Evolutionary conservation across 2,888 invertebrate genomes (phyloP).

Genomic region (Criorhina ranunculi): DNA sequence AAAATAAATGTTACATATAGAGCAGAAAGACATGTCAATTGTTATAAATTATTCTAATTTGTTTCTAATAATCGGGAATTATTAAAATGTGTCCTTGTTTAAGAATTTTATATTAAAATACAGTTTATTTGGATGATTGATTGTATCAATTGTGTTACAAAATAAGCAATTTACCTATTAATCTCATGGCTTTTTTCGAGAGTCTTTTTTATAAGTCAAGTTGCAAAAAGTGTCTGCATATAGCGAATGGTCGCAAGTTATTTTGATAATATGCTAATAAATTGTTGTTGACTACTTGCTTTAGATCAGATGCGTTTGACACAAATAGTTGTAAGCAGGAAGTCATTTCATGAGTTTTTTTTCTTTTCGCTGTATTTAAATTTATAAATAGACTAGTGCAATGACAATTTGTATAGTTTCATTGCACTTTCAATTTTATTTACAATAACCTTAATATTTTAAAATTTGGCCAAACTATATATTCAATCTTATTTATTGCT

Average conservation of each 20-base stretch:
- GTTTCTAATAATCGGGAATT: neutral
- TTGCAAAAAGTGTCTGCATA: constrained; percentile 7
- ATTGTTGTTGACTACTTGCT: constrained; percentile 35
- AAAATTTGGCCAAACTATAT: constrained; percentile 36
- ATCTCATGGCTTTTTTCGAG: no score
- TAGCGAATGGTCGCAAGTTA: constrained; percentile 6
- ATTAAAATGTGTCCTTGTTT: neutral
- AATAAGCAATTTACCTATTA: no score
- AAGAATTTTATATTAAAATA: neutral
- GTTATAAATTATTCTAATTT: neutral
- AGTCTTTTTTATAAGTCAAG: constrained; percentile 15
- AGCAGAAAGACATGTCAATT: constrained; percentile 10
- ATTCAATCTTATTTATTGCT: constrained; percentile 20
- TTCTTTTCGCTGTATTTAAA: constrained; percentile 21
- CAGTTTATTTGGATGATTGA: no score
- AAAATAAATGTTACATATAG: constrained; percentile 56
- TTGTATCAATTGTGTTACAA: no score
- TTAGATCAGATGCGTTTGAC: constrained; percentile 34
- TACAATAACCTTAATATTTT: constrained; percentile 27
- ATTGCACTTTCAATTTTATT: constrained; percentile 34
- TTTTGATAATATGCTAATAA: constrained; percentile 24
- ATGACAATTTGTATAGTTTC: constrained; percentile 32
- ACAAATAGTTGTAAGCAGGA: constrained; percentile 48
- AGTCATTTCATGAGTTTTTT: constrained; percentile 46
- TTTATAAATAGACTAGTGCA: constrained; percentile 58